Evolutionary conservation across 2,113 vertebrate species (phyloP), one percentile per base, ranked within the genome.

Genomic region (Rhinogobius similis): DNA sequence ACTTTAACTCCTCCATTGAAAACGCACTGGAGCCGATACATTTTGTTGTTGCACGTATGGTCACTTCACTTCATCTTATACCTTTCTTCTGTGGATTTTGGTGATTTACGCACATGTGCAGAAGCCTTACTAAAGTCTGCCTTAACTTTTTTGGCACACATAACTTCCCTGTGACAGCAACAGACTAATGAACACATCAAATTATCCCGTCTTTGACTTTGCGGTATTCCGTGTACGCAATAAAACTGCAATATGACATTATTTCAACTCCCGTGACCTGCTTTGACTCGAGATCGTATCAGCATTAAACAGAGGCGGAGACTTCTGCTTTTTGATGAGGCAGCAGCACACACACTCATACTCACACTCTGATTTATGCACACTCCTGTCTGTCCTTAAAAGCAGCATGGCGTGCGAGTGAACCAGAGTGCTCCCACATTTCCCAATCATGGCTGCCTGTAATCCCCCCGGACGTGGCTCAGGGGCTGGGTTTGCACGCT

Each of bases 381-480:
- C 75, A 73, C 71, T 68, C 78, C 65, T 0, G 58, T 50, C 74
- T 82, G 86, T 78, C 86, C 80, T 80, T 89, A 89, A 88, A 88
- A 90, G 85, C 89, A 84, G 83, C 38, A 70, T 91, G 86, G 55
- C 85, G 82, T 89, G 88, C 87, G 86, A 90, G 86, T 68, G 76
- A 87, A 82, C 79, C 76, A 85, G 84, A 87, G 82, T 82, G 80
- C 83, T 88, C 86, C 83, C 80, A 87, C 85, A 89, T 89, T 89
- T 90, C 87, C 89, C 87, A 89, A 88, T 90, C 86, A 77, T 82
- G 88, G 82, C 89, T 86, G 72, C 85, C 84, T 89, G 76, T 90
- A 87, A 90, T 90, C 89, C 89, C 86, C 82, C 73, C 55, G 89
- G 88, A 88, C 86, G 82, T 91, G 80, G 86, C 87, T 85, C 86